Conservation (phyloP, 2,797 vertebrate species). For the Phoxinus dragarum region DNA sequence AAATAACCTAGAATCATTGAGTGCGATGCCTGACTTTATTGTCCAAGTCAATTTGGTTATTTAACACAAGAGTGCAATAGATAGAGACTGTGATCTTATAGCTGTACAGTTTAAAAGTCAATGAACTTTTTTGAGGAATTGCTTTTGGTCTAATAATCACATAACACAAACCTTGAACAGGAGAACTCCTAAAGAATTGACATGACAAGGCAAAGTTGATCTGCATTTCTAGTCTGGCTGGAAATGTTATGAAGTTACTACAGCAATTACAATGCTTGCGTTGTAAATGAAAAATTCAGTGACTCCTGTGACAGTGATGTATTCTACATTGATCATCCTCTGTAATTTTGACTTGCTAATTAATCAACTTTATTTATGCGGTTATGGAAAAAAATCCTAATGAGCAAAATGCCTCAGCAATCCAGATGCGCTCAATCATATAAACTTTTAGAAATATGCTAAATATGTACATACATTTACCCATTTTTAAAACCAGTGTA, state of each 20-base stretch:
- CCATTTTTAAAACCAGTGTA: constrained; percentile 22
- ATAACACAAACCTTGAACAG: not conserved
- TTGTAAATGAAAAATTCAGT: constrained; percentile 83
- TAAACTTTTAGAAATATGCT: constrained; percentile 64
- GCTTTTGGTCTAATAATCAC: not conserved
- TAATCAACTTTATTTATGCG: constrained; percentile 87
- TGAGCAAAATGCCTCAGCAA: constrained; percentile 77
- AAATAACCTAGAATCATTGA: not conserved
- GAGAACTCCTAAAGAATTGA: not conserved
- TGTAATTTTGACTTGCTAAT: constrained; percentile 84
- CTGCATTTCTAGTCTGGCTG: constrained; percentile 66
- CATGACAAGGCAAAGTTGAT: constrained; percentile 39
- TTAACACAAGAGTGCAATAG: not conserved
- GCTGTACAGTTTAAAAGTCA: not conserved
- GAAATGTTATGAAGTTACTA: constrained; percentile 69
- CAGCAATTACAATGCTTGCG: constrained; percentile 80
- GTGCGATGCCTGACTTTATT: not conserved
- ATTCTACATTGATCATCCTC: constrained; percentile 84
- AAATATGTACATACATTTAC: constrained; percentile 64
- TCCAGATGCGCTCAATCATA: constrained; percentile 71
- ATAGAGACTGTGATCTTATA: not conserved
- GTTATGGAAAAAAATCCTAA: constrained; percentile 69
- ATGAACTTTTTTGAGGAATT: not conserved
- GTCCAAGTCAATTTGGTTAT: not conserved
- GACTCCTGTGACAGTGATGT: constrained; percentile 84